Percentiles rank a stretch among this genome's conserved stretches.
These are phyloP conservation scores for Scaptomyza tumidula DNA, from an alignment of 2,888 invertebrate genomes.

Conservation along the genomic window DNA sequence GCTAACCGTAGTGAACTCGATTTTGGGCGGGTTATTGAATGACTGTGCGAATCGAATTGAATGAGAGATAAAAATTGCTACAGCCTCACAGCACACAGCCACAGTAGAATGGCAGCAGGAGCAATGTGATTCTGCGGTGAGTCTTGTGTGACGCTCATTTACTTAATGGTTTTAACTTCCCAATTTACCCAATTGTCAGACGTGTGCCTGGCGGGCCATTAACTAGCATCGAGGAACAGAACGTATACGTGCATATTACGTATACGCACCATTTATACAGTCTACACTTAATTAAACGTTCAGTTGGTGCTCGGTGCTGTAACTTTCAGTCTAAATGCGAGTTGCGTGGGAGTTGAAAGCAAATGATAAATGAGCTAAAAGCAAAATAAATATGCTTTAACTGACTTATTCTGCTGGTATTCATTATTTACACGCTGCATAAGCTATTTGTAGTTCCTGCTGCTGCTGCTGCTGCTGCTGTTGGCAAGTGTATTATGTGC, in stretches of 20 bases:
- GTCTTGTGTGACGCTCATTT: constrained; percentile 77
- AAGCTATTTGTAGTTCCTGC: constrained; percentile 21
- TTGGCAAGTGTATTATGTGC: constrained; percentile 56
- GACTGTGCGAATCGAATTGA: constrained; percentile 75
- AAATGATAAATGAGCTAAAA: constrained; percentile 15
- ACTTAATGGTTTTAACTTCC: constrained; percentile 82
- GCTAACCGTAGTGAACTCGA: constrained; percentile 1
- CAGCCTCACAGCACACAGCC: constrained; percentile 4
- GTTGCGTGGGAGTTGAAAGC: constrained; percentile 5
- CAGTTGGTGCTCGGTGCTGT: not conserved
- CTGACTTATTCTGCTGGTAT: not conserved
- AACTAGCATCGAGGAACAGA: constrained; percentile 35
- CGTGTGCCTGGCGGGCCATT: constrained; percentile 72
- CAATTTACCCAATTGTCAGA: constrained; percentile 81
- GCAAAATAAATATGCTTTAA: constrained; percentile 2
- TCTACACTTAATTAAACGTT: constrained; percentile 41
- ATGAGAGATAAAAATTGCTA: constrained; percentile 73
- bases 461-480: constrained; percentile 18
- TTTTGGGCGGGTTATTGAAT: constrained; percentile 66
- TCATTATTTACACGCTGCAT: constrained; percentile 15
- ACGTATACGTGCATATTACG: not conserved
- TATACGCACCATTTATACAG: constrained; percentile 33
- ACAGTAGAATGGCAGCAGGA: constrained; percentile 3
- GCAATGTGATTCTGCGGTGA: constrained; percentile 72
- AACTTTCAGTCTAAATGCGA: constrained; percentile 1